A percentile compares a stretch with the other conserved stretches of the same genome.
phyloP scores from a whole-genome alignment of 2,113 vertebrate species.

The Holacanthus passer region DNA sequence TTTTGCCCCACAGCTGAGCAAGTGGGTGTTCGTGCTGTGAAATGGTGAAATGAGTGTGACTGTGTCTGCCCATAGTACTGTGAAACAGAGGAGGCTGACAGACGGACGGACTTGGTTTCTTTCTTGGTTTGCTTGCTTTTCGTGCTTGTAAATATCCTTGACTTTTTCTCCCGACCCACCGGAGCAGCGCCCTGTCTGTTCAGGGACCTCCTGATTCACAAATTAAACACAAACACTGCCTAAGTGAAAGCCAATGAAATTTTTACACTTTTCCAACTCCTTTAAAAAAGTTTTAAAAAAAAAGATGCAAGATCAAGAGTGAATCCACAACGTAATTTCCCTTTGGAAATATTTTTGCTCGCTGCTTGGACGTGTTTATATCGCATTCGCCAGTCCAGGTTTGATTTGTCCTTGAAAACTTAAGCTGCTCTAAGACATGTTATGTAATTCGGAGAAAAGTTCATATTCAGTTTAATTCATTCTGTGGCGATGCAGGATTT shows the following conservation, averaged over 20 bases:
- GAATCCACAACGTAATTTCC: neutral
- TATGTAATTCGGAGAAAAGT: constrained; percentile 11
- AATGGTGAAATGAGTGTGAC: too few relatives aligned
- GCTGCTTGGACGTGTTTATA: neutral
- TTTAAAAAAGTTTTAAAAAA: neutral
- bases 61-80: too few relatives aligned
- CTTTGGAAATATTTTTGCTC: constrained; percentile 7
- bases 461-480: constrained; percentile 33
- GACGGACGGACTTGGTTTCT: too few relatives aligned
- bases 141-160: too few relatives aligned
- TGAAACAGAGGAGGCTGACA: too few relatives aligned
- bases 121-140: too few relatives aligned
- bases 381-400: neutral
- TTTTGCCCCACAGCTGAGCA: too few relatives aligned
- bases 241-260: neutral
- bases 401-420: constrained; percentile 19
- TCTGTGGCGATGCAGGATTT: neutral
- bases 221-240: too few relatives aligned
- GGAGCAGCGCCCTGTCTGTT: too few relatives aligned
- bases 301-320: neutral
- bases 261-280: neutral
- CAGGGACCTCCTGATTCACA: too few relatives aligned
- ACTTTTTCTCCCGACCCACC: too few relatives aligned
- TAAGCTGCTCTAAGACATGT: constrained; percentile 3
- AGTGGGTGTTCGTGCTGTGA: too few relatives aligned